A percentile compares a stretch with the other conserved stretches of the same genome.
Evolutionary conservation across 1,140 invertebrate genomes (phyloP).

Genomic region (Saccostrea glomerata): DNA sequence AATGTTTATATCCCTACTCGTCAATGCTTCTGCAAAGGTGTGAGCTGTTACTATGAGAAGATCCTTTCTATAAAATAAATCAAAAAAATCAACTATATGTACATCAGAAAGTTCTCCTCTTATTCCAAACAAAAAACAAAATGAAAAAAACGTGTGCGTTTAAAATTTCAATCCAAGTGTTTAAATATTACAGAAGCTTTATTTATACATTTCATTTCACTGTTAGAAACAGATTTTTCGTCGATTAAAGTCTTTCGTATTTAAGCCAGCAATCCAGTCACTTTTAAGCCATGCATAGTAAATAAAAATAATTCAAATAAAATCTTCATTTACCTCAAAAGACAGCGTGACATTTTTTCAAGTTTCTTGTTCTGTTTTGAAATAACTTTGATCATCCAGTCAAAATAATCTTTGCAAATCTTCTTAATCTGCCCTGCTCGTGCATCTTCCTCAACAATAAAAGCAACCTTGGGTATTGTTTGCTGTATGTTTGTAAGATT

Average conservation of each 20-base stretch:
- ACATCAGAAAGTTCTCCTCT: too few relatives aligned
- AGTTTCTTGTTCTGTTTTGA: constrained; percentile 52
- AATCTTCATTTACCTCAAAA: too few relatives aligned
- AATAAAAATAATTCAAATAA: too few relatives aligned
- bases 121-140: too few relatives aligned
- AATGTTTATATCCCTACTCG: constrained; percentile 59
- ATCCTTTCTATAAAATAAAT: constrained; percentile 56
- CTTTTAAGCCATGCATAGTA: constrained; percentile 50
- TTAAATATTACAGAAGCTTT: too few relatives aligned
- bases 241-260: too few relatives aligned
- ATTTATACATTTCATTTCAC: too few relatives aligned
- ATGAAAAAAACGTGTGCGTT: too few relatives aligned
- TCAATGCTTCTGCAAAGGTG: constrained; percentile 73
- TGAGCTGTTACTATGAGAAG: constrained; percentile 76
- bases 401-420: constrained; percentile 64
- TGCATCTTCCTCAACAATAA: constrained; percentile 73
- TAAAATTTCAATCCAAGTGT: too few relatives aligned
- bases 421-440: constrained; percentile 73
- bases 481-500: constrained; percentile 23
- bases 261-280: neutral
- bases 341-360: constrained; percentile 45
- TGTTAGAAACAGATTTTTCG: too few relatives aligned
- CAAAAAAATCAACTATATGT: too few relatives aligned
- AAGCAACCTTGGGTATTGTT: constrained; percentile 66
- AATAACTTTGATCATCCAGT: constrained; percentile 53